A percentile compares a stretch with the other conserved stretches of the same genome.
phyloP scores from a whole-genome alignment of 2,888 invertebrate genomes.

The Pristionchus maxplancki region DNA sequence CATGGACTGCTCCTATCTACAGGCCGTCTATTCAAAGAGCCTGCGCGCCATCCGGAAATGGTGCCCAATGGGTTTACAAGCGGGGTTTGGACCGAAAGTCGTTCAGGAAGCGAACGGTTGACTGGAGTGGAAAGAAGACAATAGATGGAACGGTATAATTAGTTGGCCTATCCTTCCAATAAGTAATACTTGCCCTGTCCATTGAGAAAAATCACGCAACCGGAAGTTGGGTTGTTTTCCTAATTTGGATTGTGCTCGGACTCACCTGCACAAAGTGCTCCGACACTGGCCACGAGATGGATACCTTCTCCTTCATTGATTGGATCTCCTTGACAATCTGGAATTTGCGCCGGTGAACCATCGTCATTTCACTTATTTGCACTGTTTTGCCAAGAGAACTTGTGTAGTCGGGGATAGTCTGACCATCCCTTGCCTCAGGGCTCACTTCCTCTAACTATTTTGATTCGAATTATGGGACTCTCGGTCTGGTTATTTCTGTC shows the following conservation, averaged over 20 bases:
- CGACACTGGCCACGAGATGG: conserved; percentile 66
- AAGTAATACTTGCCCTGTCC: background rate
- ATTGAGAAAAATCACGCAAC: background rate
- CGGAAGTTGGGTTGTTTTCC: background rate
- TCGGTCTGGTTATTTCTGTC: background rate
- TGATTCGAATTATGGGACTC: conserved; percentile 34
- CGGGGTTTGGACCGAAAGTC: background rate
- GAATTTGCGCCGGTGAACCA: background rate
- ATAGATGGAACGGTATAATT: conserved; percentile 51
- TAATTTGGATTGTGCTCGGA: background rate
- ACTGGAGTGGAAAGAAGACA: conserved; percentile 14
- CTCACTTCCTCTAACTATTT: background rate
- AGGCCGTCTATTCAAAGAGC: conserved; percentile 8
- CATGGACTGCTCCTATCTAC: background rate
- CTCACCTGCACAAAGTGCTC: conserved; percentile 66
- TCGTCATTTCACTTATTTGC: background rate
- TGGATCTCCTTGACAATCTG: conserved; percentile 63
- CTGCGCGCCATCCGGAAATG: background rate
- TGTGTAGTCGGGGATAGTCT: background rate
- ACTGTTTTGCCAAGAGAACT: no score
- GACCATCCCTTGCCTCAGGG: background rate
- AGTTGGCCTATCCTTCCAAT: conserved; percentile 51
- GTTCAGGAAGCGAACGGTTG: conserved; percentile 27
- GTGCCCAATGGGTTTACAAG: conserved; percentile 16
- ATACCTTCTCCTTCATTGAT: conserved; percentile 61